Evolutionary conservation across 2,888 invertebrate genomes (phyloP), one percentile per base, ranked within the genome.

Genomic region (Saturnia pavonia): DNA sequence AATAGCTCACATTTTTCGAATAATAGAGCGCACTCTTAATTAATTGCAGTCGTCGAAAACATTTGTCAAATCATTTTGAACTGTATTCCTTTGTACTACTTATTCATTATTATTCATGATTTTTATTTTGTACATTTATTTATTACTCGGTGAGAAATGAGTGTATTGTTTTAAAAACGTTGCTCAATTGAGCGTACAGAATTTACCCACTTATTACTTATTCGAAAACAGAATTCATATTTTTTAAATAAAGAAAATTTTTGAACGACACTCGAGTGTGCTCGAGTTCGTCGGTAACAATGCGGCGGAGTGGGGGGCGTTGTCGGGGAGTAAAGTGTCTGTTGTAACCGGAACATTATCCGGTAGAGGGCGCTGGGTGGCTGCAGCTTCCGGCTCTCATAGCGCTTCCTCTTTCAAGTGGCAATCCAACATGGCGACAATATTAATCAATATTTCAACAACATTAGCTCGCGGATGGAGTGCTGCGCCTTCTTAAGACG

Each of bases 361-460:
- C 81, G 82, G 76, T 80, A 76, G 82, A 83, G 88, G 82, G 86
- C 85, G 83, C 80, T 72, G 78, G 70, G 70, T 70, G 70, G 69
- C 69, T 22, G 74, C 71, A 78, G 75, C 80, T 85, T 86, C 87
- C 87, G 84, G 85, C 81, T 80, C 82, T 84, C 85, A 78, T 82
- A 82, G 85, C 80, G 82, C 81, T 85, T 84, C 85, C 86, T 86
- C 84, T 82, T 81, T 85, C 82, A 82, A 92, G 92, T 80, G 88
- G 83, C 86, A 87, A 88, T 88, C 88, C 88, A 90, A 89, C 80
- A 91, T 90, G 93, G 92, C 92, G 90, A 93, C 94, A 94, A 94
- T 93, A 94, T 94, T 94, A 94, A 94, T 94, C 94, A 94, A 94
- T 94, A 91, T 94, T 94, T 94, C 94, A 94, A 94, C 92, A 94